These are phyloP conservation scores for Pammene fasciana DNA, from an alignment of 2,888 invertebrate species.

Conservation along the genomic window DNA sequence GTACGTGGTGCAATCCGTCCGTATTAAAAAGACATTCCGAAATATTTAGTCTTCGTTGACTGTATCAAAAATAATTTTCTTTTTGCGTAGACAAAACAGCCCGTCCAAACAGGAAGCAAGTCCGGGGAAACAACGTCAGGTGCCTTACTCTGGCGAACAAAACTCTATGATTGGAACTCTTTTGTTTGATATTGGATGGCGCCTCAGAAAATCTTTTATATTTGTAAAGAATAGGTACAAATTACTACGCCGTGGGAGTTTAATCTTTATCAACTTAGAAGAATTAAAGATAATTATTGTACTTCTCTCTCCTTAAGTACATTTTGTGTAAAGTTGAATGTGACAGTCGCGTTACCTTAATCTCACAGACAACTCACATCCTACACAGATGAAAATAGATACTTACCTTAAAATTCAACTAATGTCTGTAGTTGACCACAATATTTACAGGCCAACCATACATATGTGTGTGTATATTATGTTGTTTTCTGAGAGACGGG, in stretches of 20 bases:
- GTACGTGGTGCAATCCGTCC: too few species aligned
- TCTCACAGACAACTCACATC: too few species aligned
- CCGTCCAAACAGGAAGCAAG: constrained; percentile 22
- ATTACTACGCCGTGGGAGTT: background rate
- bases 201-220: constrained; percentile 22
- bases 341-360: too few species aligned
- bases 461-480: too few species aligned
- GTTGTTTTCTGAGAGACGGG: too few species aligned
- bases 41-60: background rate
- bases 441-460: too few species aligned
- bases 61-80: background rate
- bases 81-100: constrained; percentile 30
- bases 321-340: too few species aligned
- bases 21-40: background rate
- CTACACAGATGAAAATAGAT: too few species aligned
- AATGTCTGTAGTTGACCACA: too few species aligned
- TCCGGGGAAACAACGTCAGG: constrained; percentile 32
- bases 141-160: constrained; percentile 28
- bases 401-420: too few species aligned
- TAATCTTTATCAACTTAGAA: background rate
- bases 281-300: too few species aligned
- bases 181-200: constrained; percentile 28
- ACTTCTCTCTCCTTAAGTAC: too few species aligned
- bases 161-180: constrained; percentile 33
- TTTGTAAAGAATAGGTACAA: constrained; percentile 9